These are phyloP conservation scores for Ormyrus pomaceus DNA, from an alignment of 2,888 invertebrate genomes.

Conservation along the genomic window DNA sequence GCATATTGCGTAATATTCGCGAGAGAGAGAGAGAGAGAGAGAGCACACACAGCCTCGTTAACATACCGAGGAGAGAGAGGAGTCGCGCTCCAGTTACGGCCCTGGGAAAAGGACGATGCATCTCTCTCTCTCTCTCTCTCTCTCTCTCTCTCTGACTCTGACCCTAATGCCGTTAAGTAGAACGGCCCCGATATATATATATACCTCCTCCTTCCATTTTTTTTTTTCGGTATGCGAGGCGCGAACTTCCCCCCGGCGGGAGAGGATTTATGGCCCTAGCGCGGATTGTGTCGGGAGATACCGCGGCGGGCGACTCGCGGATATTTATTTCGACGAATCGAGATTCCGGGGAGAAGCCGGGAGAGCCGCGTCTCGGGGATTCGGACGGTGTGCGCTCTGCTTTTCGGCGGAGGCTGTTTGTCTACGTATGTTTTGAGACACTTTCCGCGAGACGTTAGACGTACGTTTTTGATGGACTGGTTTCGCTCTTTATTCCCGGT, in stretches of 20 bases:
- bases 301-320: background rate
- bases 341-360: too few relatives aligned
- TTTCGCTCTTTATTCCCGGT: too few relatives aligned
- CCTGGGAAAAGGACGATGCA: slow-evolving; percentile 36
- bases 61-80: slow-evolving; percentile 49
- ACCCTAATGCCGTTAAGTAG: slow-evolving; percentile 34
- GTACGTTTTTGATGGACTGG: too few relatives aligned
- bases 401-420: too few relatives aligned
- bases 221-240: slow-evolving; percentile 9
- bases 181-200: background rate
- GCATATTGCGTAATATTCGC: slow-evolving; percentile 31
- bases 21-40: background rate
- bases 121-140: background rate
- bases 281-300: slow-evolving; percentile 35
- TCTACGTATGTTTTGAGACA: too few relatives aligned
- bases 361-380: too few relatives aligned
- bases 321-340: background rate
- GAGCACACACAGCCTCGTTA: slow-evolving; percentile 55
- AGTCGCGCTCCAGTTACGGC: slow-evolving; percentile 59
- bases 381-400: too few relatives aligned
- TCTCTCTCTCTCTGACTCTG: background rate
- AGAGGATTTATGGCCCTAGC: slow-evolving; percentile 26
- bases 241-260: background rate
- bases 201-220: background rate
- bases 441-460: too few relatives aligned